These are phyloP conservation scores for Stomorhina lunata DNA, from an alignment of 2,888 invertebrate species.

Conservation along the genomic window DNA sequence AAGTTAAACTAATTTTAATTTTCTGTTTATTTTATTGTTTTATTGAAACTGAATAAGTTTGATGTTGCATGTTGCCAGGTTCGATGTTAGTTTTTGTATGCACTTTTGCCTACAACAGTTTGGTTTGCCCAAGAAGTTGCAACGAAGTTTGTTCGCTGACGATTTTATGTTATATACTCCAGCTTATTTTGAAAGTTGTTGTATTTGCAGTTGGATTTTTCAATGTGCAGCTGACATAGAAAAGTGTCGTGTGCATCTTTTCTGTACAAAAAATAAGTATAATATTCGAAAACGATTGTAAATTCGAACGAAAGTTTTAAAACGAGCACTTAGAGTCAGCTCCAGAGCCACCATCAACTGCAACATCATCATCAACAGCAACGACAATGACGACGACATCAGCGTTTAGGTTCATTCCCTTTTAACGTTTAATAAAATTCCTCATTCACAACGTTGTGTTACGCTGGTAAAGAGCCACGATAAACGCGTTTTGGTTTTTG, in stretches of 20 bases:
- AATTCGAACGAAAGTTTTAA: slow-evolving; percentile 26
- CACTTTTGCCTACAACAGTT: background rate
- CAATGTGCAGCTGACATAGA: slow-evolving; percentile 61
- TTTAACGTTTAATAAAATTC: slow-evolving; percentile 14
- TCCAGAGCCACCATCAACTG: background rate
- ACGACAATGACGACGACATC: no score
- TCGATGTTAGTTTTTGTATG: slow-evolving; percentile 18
- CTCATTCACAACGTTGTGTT: slow-evolving; percentile 54
- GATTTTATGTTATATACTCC: slow-evolving; percentile 1
- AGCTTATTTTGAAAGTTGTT: background rate
- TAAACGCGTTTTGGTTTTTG: slow-evolving; percentile 28
- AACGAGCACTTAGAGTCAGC: slow-evolving; percentile 23
- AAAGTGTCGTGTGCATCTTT: slow-evolving; percentile 52
- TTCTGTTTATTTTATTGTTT: background rate
- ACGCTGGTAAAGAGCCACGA: slow-evolving; percentile 41
- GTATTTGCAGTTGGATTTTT: slow-evolving; percentile 25
- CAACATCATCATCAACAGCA: slow-evolving; percentile 11
- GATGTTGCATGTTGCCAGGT: slow-evolving; percentile 50
- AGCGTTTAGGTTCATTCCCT: slow-evolving; percentile 46
- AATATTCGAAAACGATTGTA: slow-evolving; percentile 48
- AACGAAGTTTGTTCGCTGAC: slow-evolving; percentile 39
- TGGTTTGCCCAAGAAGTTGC: slow-evolving; percentile 38
- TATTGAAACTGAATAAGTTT: slow-evolving; percentile 13
- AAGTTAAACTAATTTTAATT: background rate
- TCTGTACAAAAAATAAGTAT: no score